phyloP scores from a whole-genome alignment of 2,113 vertebrate species.

The Saguinus imperator region DNA sequence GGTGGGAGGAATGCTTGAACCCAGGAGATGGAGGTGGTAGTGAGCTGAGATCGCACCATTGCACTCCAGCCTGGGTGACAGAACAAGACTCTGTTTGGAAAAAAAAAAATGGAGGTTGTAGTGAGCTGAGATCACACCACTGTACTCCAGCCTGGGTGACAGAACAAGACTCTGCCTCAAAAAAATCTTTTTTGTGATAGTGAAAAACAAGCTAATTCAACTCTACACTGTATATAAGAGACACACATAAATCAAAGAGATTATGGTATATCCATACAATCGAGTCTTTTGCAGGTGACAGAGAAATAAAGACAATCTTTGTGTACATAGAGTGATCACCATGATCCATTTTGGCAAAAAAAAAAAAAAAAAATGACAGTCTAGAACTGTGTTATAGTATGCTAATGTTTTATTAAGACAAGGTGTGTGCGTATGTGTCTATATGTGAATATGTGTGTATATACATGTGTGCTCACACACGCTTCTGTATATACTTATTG shows the following conservation, averaged over 20 bases:
- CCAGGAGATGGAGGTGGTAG: too few species aligned
- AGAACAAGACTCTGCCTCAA: too few species aligned
- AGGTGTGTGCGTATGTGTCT: background rate
- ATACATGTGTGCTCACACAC: too few species aligned
- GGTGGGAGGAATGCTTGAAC: too few species aligned
- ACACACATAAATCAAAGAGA: background rate
- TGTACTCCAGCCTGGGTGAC: too few species aligned
- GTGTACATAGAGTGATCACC: background rate
- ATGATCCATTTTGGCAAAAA: background rate
- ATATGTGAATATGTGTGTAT: background rate
- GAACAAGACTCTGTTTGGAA: too few species aligned
- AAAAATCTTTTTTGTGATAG: background rate
- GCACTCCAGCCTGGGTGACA: too few species aligned
- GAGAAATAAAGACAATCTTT: constrained; percentile 9
- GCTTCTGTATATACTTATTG: background rate
- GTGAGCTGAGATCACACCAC: too few species aligned
- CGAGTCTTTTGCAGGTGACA: background rate
- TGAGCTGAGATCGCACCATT: too few species aligned
- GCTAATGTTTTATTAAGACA: background rate
- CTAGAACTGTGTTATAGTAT: background rate
- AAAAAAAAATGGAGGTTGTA: too few species aligned
- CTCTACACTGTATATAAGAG: background rate
- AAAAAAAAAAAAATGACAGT: background rate
- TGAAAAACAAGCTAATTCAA: background rate
- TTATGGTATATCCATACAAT: background rate